phyloP scores from a whole-genome alignment of 53 echinoderm and acorn worm species.

The Holothuria leucospilota region DNA sequence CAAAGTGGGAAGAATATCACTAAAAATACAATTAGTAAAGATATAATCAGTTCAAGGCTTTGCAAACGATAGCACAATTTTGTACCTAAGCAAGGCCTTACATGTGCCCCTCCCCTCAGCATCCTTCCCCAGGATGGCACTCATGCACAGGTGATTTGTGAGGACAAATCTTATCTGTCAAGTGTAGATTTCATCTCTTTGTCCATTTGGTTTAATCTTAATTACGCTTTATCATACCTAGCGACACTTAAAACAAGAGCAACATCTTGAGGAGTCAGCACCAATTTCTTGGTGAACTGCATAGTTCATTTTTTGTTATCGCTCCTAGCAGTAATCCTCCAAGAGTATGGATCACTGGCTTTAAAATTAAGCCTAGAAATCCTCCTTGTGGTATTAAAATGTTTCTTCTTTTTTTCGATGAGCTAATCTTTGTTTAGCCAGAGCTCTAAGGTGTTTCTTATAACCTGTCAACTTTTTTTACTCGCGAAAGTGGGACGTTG shows the following conservation, averaged over 20 bases:
- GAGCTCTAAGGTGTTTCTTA: conserved; percentile 41
- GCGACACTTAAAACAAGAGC: neutral
- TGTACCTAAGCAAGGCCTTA: too few relatives aligned
- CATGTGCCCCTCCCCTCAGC: too few relatives aligned
- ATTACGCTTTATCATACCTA: neutral
- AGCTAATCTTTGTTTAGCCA: conserved; percentile 5
- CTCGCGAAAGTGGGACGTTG: conserved; percentile 15
- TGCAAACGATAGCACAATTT: too few relatives aligned
- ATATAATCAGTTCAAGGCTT: too few relatives aligned
- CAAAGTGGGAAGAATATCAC: too few relatives aligned
- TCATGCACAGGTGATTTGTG: too few relatives aligned
- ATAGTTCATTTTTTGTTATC: neutral
- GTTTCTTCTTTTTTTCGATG: neutral
- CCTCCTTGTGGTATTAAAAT: neutral
- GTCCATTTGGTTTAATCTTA: neutral
- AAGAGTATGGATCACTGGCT: neutral
- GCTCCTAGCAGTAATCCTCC: neutral
- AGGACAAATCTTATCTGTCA: conserved; percentile 17
- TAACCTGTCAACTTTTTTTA: conserved; percentile 8
- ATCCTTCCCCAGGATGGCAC: too few relatives aligned
- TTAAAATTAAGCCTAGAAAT: neutral
- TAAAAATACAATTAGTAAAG: too few relatives aligned
- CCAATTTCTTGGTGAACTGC: conserved; percentile 49
- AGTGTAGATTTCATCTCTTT: conserved; percentile 18
- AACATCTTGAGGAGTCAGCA: conserved; percentile 25